Evolutionary conservation across 2,888 invertebrate genomes (phyloP).

Genomic region (Agrochola circellaris): DNA sequence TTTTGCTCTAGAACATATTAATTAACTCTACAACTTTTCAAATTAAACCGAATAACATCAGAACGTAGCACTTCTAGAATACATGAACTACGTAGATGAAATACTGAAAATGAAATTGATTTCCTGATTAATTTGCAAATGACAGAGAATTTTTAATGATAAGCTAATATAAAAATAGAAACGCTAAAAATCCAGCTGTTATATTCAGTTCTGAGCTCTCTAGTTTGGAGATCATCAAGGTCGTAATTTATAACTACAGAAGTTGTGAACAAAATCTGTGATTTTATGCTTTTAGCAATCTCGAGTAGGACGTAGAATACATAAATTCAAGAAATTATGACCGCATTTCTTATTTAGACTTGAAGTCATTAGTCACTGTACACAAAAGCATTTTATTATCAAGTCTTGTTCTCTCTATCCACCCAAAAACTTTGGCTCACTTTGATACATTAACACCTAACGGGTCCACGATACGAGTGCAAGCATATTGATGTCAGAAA

Average conservation of each 20-base stretch:
- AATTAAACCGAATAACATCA: background rate
- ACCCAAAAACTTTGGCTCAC: constrained; percentile 20
- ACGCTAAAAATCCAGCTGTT: constrained; percentile 13
- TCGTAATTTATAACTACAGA: constrained; percentile 44
- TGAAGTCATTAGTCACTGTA: constrained; percentile 62
- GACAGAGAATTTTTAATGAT: background rate
- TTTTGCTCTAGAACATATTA: background rate
- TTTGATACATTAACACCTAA: constrained; percentile 67
- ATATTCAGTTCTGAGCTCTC: constrained; percentile 9
- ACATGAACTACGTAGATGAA: background rate
- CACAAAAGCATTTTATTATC: constrained; percentile 53
- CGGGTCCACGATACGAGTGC: constrained; percentile 60
- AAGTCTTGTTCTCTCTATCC: constrained; percentile 16
- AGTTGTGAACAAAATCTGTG: constrained; percentile 15
- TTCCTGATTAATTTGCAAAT: background rate
- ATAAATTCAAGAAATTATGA: constrained; percentile 58
- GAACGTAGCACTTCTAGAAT: background rate
- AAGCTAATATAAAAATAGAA: constrained; percentile 28
- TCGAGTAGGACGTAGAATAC: constrained; percentile 48
- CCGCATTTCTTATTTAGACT: constrained; percentile 48
- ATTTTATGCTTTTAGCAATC: constrained; percentile 44
- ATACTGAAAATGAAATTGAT: background rate
- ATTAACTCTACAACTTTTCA: background rate
- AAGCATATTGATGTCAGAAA: constrained; percentile 65
- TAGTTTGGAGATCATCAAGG: constrained; percentile 50